A percentile compares a stretch with the other conserved stretches of the same genome.
phyloP scores from a whole-genome alignment of 2,113 vertebrate species.

The Myiozetetes cayanensis region DNA sequence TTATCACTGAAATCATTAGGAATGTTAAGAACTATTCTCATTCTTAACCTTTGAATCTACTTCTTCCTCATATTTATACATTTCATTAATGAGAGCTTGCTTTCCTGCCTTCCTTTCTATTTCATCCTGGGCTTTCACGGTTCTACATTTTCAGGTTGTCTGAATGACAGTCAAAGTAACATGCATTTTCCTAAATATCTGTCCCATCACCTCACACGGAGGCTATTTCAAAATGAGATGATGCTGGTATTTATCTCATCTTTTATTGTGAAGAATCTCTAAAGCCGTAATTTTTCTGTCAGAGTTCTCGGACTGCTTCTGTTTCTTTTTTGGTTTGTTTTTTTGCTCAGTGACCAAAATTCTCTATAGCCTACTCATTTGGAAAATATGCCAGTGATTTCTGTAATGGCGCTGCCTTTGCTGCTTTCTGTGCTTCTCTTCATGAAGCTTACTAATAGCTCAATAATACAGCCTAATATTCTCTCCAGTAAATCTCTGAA shows the following conservation, averaged over 20 bases:
- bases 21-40: background rate
- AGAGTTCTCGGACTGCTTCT: background rate
- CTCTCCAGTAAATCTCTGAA: background rate
- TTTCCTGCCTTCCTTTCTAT: background rate
- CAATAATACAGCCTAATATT: background rate
- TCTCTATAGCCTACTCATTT: background rate
- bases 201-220: background rate
- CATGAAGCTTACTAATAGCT: background rate
- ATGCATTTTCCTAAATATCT: background rate
- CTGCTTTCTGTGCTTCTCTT: background rate
- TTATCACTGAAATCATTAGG: background rate
- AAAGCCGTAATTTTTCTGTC: constrained; percentile 12
- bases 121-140: background rate
- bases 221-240: background rate
- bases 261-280: background rate
- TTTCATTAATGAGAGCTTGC: background rate
- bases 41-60: background rate
- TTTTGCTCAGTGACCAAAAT: background rate
- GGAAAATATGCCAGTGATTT: background rate
- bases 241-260: background rate
- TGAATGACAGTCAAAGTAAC: background rate
- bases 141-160: background rate
- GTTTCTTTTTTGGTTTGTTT: background rate
- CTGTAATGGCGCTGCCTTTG: background rate
- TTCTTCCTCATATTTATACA: background rate